Conservation (phyloP, 1,140 invertebrate genomes). For the Drosophila grimshawi region DNA sequence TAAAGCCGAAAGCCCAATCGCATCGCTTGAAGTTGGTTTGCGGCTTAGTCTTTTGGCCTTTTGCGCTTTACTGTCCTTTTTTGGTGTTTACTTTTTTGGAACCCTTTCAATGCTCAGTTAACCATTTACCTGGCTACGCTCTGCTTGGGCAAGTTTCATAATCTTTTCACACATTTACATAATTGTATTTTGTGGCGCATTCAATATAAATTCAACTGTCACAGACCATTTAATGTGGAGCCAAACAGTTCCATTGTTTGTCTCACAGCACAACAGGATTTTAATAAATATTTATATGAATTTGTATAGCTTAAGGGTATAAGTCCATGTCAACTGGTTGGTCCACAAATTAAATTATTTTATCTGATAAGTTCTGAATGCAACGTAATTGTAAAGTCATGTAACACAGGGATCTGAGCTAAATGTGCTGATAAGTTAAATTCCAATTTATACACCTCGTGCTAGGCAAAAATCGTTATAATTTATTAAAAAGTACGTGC, state of each 20-base stretch:
- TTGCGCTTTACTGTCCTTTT: slow-evolving; percentile 9
- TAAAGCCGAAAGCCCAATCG: slow-evolving; percentile 37
- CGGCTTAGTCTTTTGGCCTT: slow-evolving; percentile 6
- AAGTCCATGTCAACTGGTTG: background rate
- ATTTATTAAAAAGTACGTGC: too few relatives aligned
- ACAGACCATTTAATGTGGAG: slow-evolving; percentile 5
- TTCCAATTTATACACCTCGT: background rate
- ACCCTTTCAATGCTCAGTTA: slow-evolving; percentile 44
- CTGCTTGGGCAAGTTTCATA: slow-evolving; percentile 52
- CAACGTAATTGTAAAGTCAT: background rate
- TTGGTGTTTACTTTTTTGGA: slow-evolving; percentile 20
- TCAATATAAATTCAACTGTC: slow-evolving; percentile 29
- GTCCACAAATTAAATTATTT: slow-evolving; percentile 2
- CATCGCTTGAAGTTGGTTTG: slow-evolving; percentile 39
- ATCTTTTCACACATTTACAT: slow-evolving; percentile 56
- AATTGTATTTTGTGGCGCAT: slow-evolving; percentile 46
- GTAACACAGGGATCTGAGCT: background rate
- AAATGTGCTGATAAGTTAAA: background rate
- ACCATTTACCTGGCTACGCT: slow-evolving; percentile 33
- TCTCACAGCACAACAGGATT: background rate
- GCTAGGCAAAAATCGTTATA: background rate
- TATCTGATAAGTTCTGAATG: background rate
- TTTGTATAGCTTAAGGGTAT: background rate
- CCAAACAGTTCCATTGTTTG: background rate
- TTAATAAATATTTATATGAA: background rate